These are phyloP conservation scores for Heteropelma amictum DNA, from an alignment of 2,888 invertebrate species.

Conservation along the genomic window DNA sequence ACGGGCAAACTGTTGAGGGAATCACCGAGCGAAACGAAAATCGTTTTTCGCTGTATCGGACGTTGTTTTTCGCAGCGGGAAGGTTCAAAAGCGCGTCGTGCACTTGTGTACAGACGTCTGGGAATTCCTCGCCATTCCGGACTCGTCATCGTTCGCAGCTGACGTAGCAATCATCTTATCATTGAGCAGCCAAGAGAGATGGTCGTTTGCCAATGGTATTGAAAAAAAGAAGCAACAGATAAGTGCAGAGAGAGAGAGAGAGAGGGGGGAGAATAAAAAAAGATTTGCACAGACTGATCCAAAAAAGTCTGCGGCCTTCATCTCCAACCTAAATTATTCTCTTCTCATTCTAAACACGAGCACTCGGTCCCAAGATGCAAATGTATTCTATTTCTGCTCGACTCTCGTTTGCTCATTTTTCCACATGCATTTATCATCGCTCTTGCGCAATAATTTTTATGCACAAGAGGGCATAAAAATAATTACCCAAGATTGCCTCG, in stretches of 20 bases:
- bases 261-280: background rate
- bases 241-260: background rate
- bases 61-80: too few species aligned
- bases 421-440: background rate
- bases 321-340: background rate
- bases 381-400: background rate
- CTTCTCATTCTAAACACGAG: background rate
- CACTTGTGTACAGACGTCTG: background rate
- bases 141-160: conserved; percentile 31
- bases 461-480: background rate
- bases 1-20: background rate
- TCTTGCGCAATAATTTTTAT: background rate
- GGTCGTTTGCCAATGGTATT: conserved; percentile 1
- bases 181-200: conserved; percentile 7
- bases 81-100: conserved; percentile 29
- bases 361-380: background rate
- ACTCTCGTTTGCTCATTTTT: background rate
- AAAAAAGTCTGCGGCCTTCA: conserved; percentile 28
- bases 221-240: background rate
- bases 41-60: background rate
- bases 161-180: conserved; percentile 24
- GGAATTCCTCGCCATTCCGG: conserved; percentile 27
- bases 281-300: conserved; percentile 31
- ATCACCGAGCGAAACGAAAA: conserved; percentile 21
- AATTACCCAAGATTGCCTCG: too few species aligned